phyloP scores from a whole-genome alignment of 2,113 vertebrate species.

The Nothobranchius furzeri region DNA sequence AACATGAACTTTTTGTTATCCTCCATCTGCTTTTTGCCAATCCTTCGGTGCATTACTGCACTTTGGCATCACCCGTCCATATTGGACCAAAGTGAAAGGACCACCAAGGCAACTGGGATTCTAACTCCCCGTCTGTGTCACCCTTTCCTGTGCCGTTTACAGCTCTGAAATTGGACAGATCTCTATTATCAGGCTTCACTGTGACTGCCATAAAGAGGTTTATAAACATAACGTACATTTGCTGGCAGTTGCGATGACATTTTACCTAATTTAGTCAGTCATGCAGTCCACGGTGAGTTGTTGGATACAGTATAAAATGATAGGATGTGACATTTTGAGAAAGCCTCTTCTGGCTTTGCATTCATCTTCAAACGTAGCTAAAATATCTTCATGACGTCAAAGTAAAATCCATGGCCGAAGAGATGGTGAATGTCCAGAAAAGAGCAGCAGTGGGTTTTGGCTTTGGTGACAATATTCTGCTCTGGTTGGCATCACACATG shows the following conservation, averaged over 20 bases:
- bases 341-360: slow-evolving; percentile 21
- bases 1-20: slow-evolving; percentile 13
- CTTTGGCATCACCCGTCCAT: slow-evolving; percentile 48
- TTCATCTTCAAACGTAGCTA: slow-evolving; percentile 26
- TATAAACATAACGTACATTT: slow-evolving; percentile 35
- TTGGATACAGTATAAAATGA: slow-evolving; percentile 37
- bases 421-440: slow-evolving; percentile 8
- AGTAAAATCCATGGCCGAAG: slow-evolving; percentile 3
- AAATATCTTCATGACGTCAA: slow-evolving; percentile 29
- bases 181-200: slow-evolving; percentile 35
- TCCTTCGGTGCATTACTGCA: slow-evolving; percentile 48
- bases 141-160: slow-evolving; percentile 34
- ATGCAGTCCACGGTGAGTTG: slow-evolving; percentile 19
- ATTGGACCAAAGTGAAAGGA: slow-evolving; percentile 34
- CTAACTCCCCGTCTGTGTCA: slow-evolving; percentile 63
- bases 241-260: slow-evolving; percentile 32
- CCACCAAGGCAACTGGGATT: slow-evolving; percentile 30
- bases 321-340: slow-evolving; percentile 60
- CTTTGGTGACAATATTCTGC: slow-evolving; percentile 54
- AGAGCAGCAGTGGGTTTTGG: slow-evolving; percentile 24
- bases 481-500: slow-evolving; percentile 56
- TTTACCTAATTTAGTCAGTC: slow-evolving; percentile 43
- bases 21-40: slow-evolving; percentile 45
- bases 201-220: slow-evolving; percentile 25
- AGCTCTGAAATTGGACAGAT: slow-evolving; percentile 29